phyloP scores from a whole-genome alignment of 2,888 invertebrate genomes.

The Thera britannica region DNA sequence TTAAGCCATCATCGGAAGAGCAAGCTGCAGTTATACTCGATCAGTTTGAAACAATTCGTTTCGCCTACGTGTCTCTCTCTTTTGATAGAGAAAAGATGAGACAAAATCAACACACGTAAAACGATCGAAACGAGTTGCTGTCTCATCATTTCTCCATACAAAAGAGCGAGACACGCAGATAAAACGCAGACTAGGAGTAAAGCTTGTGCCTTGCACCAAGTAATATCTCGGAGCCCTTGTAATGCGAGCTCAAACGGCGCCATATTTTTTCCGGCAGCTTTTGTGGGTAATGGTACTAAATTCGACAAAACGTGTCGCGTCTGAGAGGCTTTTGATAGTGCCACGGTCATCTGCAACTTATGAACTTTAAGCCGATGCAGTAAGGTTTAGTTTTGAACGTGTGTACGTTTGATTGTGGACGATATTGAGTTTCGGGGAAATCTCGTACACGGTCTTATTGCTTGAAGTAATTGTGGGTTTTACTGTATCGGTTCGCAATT shows the following conservation, averaged over 20 bases:
- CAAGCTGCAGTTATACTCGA: no score
- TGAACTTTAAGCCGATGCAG: constrained; percentile 20
- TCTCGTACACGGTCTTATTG: constrained; percentile 13
- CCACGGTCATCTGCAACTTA: constrained; percentile 29
- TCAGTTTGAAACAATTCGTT: no score
- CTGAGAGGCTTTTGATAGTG: constrained; percentile 62
- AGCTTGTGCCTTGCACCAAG: constrained; percentile 49
- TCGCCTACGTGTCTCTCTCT: no score
- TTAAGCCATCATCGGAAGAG: no score
- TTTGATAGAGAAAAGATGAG: no score
- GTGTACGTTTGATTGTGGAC: constrained; percentile 6
- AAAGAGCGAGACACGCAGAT: background rate
- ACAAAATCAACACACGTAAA: no score
- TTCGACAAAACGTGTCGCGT: constrained; percentile 64
- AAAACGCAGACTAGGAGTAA: background rate
- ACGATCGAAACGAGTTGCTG: no score
- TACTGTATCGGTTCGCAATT: background rate
- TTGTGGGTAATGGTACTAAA: constrained; percentile 72
- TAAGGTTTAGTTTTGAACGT: constrained; percentile 15
- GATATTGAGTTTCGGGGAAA: constrained; percentile 17
- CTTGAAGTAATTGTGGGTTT: constrained; percentile 13
- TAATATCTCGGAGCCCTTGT: constrained; percentile 69
- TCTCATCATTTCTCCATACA: no score
- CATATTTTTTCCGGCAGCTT: constrained; percentile 78
- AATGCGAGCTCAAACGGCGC: constrained; percentile 77